Evolutionary conservation across 30 jellyfish, hydroid and myxozoan genomes (phyloP), one percentile per base, ranked within the genome.

Genomic region (Aurelia sp.): DNA sequence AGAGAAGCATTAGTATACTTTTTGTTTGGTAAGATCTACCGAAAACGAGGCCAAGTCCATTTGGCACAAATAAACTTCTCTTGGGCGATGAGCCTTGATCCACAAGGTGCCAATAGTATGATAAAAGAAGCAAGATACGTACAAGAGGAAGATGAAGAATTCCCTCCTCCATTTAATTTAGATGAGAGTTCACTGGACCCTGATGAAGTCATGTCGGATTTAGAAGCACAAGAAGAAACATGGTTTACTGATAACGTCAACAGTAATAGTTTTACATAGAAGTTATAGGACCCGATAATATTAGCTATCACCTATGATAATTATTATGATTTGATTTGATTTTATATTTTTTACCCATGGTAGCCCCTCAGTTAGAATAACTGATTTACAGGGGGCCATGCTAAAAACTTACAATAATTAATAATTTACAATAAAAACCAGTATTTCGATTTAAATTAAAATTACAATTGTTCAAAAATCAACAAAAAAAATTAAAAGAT

Each of bases 11-110:
- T 88, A 27, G 91, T 93, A 17, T 93, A 87, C 70, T 88, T 87
- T 84, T 59, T 93, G 64, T 67, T 93, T 48, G 98, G 98, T 33
- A 88, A 88, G 98, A 81, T 82, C 57, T 88, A 93, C 71, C 90
- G 95, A 70, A 76, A 84, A 69, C 76, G 70, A 21, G 97, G 92
- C 31, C 97, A 93, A 22, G 86, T 77, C 7, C 95, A 87, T 55
- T 16, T 74, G 38, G 98, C 98, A 4, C 98, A 93, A 57, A 88
- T 82, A 93, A 93, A 93, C 91, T 93, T 93, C 72, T 81, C 97
- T 15, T 93, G 97, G 97, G 98, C 98, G 57, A 65, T 76, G 93
- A 93, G 97, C 80, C 82, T 93, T 24, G 96, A 93, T 66, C 98
- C 98, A 18, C 97, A 93, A 63, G 98, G 97, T 8, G 86, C 97